Evolutionary conservation across 2,113 vertebrate genomes (phyloP).

Genomic region (Rousettus leschenaultii): DNA sequence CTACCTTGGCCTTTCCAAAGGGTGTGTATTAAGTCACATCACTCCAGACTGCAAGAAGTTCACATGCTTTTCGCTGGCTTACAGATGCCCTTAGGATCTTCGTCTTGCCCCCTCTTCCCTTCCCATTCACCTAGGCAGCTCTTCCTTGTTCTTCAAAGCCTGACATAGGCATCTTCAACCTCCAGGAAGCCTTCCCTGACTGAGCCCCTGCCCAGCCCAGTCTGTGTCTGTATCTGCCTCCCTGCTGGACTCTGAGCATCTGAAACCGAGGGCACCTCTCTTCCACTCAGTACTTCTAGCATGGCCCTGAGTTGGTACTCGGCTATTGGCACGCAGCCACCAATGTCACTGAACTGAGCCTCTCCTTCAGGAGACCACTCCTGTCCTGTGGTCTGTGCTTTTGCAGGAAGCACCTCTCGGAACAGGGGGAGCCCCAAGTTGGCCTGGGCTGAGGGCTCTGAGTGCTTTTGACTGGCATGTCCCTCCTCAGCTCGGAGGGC

Average conservation of each 20-base stretch:
- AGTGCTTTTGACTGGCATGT: neutral
- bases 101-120: neutral
- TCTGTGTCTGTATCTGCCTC: neutral
- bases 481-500: neutral
- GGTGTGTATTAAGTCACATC: neutral
- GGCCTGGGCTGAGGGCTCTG: neutral
- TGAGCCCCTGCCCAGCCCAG: neutral
- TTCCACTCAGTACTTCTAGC: rapidly evolving
- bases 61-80: neutral
- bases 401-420: neutral
- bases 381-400: neutral
- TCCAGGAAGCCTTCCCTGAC: conserved; percentile 47
- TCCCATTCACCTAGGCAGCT: neutral
- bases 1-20: neutral
- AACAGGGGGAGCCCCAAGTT: neutral
- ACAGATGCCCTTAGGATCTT: neutral
- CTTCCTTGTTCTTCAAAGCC: neutral
- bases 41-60: neutral
- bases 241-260: neutral
- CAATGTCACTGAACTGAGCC: neutral
- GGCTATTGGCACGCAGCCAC: neutral
- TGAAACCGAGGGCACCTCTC: neutral
- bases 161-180: neutral
- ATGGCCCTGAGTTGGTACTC: neutral
- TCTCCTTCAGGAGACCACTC: neutral